phyloP scores from a whole-genome alignment of 1,140 invertebrate species.

The Pogonomyrmex barbatus region DNA sequence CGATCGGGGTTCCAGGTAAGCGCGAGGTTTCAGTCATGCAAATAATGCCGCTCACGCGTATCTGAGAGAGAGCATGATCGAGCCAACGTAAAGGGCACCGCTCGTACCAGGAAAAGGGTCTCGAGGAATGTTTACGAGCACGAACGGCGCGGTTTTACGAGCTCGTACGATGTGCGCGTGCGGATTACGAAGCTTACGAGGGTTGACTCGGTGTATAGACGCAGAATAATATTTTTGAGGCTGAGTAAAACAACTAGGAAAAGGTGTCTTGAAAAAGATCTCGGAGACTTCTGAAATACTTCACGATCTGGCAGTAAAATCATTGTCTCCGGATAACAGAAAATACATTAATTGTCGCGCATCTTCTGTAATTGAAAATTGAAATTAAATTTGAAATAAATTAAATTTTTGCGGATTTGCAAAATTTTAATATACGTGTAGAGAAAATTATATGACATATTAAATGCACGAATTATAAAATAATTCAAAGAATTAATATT shows the following conservation, averaged over 20 bases:
- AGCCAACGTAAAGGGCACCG: conserved; percentile 10
- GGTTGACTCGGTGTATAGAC: background rate
- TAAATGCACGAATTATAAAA: background rate
- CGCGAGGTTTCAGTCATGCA: conserved; percentile 7
- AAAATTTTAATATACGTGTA: background rate
- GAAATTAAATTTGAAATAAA: background rate
- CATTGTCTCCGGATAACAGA: background rate
- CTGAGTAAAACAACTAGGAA: background rate
- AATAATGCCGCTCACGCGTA: background rate
- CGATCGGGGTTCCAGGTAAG: conserved; percentile 27
- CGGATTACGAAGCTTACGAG: conserved; percentile 14
- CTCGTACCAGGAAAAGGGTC: conserved; percentile 25
- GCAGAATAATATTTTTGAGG: background rate
- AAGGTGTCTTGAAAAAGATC: conserved; percentile 12
- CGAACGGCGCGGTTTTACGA: conserved; percentile 72
- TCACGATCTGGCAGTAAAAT: background rate
- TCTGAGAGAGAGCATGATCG: background rate
- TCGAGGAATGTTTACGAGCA: conserved; percentile 72
- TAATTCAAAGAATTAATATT: background rate
- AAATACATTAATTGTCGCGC: background rate
- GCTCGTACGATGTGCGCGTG: conserved; percentile 50
- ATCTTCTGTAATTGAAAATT: background rate
- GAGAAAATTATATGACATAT: background rate
- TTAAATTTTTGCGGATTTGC: background rate
- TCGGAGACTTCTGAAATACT: background rate